These are phyloP conservation scores for Eretmocerus hayati DNA, from an alignment of 2,888 invertebrate species.

Conservation along the genomic window DNA sequence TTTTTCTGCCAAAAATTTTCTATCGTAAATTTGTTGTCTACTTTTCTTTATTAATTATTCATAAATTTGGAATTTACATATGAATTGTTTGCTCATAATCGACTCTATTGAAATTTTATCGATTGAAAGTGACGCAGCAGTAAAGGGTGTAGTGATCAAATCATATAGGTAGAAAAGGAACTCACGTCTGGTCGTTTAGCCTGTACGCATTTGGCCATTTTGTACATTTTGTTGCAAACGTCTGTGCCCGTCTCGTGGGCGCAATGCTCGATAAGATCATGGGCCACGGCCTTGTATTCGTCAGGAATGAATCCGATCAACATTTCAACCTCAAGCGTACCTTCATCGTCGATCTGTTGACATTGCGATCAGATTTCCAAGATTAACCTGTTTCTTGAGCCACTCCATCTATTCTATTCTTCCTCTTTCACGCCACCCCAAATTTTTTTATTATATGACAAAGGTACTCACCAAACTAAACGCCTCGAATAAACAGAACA, in stretches of 20 bases:
- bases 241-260: constrained; percentile 31
- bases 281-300: constrained; percentile 25
- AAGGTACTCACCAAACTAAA: constrained; percentile 36
- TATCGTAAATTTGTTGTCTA: too few relatives aligned
- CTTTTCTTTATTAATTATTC: too few relatives aligned
- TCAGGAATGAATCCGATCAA: constrained; percentile 37
- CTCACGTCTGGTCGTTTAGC: constrained; percentile 33
- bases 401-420: too few relatives aligned
- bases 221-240: constrained; percentile 35
- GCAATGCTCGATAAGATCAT: constrained; percentile 27
- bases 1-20: too few relatives aligned
- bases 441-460: neutral
- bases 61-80: too few relatives aligned
- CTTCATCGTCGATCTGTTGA: constrained; percentile 38
- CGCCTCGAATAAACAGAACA: constrained; percentile 38
- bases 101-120: too few relatives aligned
- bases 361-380: neutral
- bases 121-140: neutral
- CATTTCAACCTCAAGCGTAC: constrained; percentile 36
- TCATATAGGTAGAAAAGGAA: too few relatives aligned
- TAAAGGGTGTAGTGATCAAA: too few relatives aligned
- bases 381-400: neutral
- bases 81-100: too few relatives aligned
- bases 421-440: too few relatives aligned
- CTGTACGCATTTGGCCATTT: constrained; percentile 33